Percentiles rank a stretch among this genome's conserved stretches.
phyloP scores from a whole-genome alignment of 2,113 vertebrate species.

The Channa argus region DNA sequence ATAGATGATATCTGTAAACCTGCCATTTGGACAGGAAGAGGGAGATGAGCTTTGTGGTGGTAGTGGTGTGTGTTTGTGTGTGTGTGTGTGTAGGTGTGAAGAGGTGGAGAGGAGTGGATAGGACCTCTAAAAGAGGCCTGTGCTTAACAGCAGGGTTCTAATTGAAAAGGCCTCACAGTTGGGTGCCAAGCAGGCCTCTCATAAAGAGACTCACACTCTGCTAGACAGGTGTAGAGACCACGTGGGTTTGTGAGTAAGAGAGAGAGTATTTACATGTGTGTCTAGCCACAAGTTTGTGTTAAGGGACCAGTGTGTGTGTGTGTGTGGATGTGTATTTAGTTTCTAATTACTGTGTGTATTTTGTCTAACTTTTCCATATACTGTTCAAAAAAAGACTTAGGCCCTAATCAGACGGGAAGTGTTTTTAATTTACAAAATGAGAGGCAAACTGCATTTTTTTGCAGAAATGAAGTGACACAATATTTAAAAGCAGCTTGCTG shows the following conservation, averaged over 20 bases:
- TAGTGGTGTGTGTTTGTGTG: neutral
- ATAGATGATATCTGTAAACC: neutral
- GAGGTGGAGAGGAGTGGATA: constrained; percentile 49
- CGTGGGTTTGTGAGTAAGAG: constrained; percentile 32
- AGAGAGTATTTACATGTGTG: neutral
- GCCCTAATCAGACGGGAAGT: no score
- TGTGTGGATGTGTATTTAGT: neutral
- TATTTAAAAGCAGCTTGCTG: no score
- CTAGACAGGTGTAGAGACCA: constrained; percentile 59
- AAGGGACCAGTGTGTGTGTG: constrained; percentile 2
- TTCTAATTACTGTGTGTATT: no score
- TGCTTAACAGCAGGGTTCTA: constrained; percentile 77
- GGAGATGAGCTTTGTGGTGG: neutral
- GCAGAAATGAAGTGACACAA: no score
- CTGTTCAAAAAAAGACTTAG: no score
- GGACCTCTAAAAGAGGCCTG: constrained; percentile 53
- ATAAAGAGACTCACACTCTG: constrained; percentile 62
- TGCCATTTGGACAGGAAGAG: constrained; percentile 14
- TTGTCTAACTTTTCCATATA: no score
- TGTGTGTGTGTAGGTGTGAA: constrained; percentile 53
- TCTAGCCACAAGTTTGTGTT: constrained; percentile 45
- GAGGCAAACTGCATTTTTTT: no score
- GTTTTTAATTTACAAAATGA: no score
- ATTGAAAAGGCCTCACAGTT: constrained; percentile 79
- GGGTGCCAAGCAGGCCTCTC: constrained; percentile 59